Evolutionary conservation across 2,797 vertebrate genomes (phyloP).

Genomic region (Cheirogaleus major): DNA sequence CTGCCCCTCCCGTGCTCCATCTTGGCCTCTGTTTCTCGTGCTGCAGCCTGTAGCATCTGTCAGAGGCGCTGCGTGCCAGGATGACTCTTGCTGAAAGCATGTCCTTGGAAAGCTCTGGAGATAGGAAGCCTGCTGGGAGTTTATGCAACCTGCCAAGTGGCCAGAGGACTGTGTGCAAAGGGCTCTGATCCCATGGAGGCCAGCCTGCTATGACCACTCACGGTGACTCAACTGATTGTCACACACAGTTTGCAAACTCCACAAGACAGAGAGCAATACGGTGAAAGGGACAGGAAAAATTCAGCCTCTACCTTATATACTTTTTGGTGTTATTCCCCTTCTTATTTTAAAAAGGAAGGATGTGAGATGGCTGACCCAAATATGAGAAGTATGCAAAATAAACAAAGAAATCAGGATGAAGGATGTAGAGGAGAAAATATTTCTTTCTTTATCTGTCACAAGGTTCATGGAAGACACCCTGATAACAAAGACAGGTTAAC

Average conservation of each 20-base stretch:
- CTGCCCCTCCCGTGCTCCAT: background rate
- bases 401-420: background rate
- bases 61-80: conserved; percentile 74
- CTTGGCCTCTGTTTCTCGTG: conserved; percentile 25
- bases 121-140: conserved; percentile 61
- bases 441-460: too few species aligned
- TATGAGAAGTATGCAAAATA: background rate
- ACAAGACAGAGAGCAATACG: background rate
- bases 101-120: conserved; percentile 69
- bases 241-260: background rate
- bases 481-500: background rate
- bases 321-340: background rate
- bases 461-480: background rate
- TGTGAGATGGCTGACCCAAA: background rate
- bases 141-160: conserved; percentile 72
- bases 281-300: background rate
- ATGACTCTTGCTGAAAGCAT: conserved; percentile 77
- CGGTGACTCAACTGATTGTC: conserved; percentile 69
- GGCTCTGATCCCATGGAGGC: conserved; percentile 70
- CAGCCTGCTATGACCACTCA: conserved; percentile 59
- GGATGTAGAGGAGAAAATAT: background rate
- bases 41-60: conserved; percentile 78
- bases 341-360: conserved; percentile 25
- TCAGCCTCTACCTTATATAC: background rate
- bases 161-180: conserved; percentile 58